A percentile compares a stretch with the other conserved stretches of the same genome.
These are phyloP conservation scores for Axinella damicornis DNA, from an alignment of 37 sponge, comb jelly and placozoan species.

Conservation along the genomic window DNA sequence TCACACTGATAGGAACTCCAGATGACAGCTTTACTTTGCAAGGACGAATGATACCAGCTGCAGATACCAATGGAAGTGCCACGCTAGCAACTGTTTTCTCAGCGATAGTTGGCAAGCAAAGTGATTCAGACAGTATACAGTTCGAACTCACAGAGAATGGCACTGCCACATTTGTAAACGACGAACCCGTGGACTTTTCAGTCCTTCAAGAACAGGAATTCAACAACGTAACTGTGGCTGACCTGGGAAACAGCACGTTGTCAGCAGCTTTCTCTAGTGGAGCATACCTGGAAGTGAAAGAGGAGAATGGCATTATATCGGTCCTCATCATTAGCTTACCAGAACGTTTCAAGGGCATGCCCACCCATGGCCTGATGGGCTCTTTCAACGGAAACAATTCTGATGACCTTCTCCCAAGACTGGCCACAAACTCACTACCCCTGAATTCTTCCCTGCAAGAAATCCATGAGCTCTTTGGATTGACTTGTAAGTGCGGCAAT, in stretches of 20 bases:
- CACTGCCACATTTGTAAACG: conserved; percentile 12
- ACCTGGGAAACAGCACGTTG: conserved; percentile 16
- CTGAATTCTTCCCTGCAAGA: conserved; percentile 32
- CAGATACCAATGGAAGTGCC: background rate
- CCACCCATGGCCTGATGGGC: conserved; percentile 42
- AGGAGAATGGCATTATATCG: conserved; percentile 26
- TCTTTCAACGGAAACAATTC: conserved; percentile 52
- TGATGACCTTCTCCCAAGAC: conserved; percentile 47
- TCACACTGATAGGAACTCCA: conserved; percentile 19
- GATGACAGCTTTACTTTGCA: conserved; percentile 41
- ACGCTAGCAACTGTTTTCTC: conserved; percentile 39
- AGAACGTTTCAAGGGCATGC: background rate
- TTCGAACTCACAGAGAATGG: conserved; percentile 20
- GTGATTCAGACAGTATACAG: conserved; percentile 51
- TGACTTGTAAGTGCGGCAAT: conserved; percentile 31
- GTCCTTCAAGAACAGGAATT: conserved; percentile 35
- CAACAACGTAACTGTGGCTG: conserved; percentile 20
- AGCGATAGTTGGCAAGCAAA: conserved; percentile 34
- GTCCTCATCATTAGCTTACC: conserved; percentile 11
- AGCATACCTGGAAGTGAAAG: conserved; percentile 16
- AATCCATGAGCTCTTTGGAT: conserved; percentile 50
- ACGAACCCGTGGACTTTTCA: conserved; percentile 22
- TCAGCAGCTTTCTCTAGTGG: conserved; percentile 26
- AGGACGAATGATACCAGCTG: conserved; percentile 35
- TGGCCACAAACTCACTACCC: background rate